phyloP scores from a whole-genome alignment of 2,797 vertebrate species.

The Gymnoscopelus braueri region DNA sequence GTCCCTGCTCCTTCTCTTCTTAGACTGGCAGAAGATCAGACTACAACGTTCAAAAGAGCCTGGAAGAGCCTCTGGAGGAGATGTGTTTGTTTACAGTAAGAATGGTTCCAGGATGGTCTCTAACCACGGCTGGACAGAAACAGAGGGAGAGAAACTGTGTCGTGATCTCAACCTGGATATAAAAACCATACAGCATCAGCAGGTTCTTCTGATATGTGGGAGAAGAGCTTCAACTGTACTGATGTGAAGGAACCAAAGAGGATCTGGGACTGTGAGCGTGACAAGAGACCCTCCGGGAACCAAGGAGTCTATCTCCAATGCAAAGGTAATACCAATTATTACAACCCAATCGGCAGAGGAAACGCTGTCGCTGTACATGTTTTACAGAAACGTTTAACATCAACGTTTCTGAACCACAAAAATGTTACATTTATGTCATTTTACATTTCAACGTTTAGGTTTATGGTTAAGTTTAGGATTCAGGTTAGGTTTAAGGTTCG shows the following conservation, averaged over 20 bases:
- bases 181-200: fast-evolving
- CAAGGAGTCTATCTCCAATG: conserved; percentile 52
- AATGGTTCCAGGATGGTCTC: fast-evolving
- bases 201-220: not conserved
- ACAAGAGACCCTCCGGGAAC: fast-evolving
- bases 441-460: too few species aligned
- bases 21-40: conserved; percentile 49
- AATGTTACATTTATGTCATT: too few species aligned
- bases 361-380: too few species aligned
- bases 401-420: too few species aligned
- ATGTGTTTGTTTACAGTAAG: conserved; percentile 20
- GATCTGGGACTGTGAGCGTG: conserved; percentile 65
- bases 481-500: too few species aligned
- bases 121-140: not conserved
- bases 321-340: conserved; percentile 36
- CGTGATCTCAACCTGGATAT: conserved; percentile 44
- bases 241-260: fast-evolving
- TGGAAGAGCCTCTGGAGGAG: conserved; percentile 49
- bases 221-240: conserved; percentile 44
- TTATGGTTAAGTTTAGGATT: too few species aligned
- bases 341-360: too few species aligned
- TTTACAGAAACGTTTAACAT: too few species aligned
- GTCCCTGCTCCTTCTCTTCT: not conserved
- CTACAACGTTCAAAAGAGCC: not conserved
- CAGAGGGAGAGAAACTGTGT: conserved; percentile 33